phyloP scores from a whole-genome alignment of 2,113 vertebrate species.

The Maccullochella peelii region DNA sequence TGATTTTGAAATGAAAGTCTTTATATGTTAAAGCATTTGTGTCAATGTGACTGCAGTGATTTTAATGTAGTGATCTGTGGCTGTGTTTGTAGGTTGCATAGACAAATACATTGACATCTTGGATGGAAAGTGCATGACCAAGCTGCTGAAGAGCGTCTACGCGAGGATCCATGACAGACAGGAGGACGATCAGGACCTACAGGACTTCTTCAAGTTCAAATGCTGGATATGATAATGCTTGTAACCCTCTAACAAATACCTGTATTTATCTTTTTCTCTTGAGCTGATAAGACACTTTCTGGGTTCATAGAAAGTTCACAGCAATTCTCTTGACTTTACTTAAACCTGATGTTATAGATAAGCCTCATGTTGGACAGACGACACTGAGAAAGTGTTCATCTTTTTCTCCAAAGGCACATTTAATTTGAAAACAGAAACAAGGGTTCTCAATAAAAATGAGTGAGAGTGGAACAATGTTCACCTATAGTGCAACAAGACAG shows the following conservation, averaged over 20 bases:
- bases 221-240: slow-evolving; percentile 75
- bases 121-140: slow-evolving; percentile 76
- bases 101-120: slow-evolving; percentile 79
- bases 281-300: not conserved
- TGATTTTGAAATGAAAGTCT: not conserved
- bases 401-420: slow-evolving; percentile 51
- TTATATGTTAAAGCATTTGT: not conserved
- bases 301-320: not conserved
- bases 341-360: not conserved
- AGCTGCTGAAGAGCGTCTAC: slow-evolving; percentile 76
- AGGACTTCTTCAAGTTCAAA: slow-evolving; percentile 82
- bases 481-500: slow-evolving; percentile 16
- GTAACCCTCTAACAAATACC: not conserved
- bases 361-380: not conserved
- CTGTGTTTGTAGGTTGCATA: slow-evolving; percentile 72
- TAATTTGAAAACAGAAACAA: slow-evolving; percentile 57
- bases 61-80: not conserved
- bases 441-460: slow-evolving; percentile 34
- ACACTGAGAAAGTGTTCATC: not conserved
- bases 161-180: slow-evolving; percentile 73
- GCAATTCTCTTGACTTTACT: not conserved
- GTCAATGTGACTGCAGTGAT: not conserved
- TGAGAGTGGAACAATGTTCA: slow-evolving; percentile 10
- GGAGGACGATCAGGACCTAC: slow-evolving; percentile 79
- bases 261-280: not conserved